Conservation (phyloP, 2,113 vertebrate genomes). For the Mugil cephalus region DNA sequence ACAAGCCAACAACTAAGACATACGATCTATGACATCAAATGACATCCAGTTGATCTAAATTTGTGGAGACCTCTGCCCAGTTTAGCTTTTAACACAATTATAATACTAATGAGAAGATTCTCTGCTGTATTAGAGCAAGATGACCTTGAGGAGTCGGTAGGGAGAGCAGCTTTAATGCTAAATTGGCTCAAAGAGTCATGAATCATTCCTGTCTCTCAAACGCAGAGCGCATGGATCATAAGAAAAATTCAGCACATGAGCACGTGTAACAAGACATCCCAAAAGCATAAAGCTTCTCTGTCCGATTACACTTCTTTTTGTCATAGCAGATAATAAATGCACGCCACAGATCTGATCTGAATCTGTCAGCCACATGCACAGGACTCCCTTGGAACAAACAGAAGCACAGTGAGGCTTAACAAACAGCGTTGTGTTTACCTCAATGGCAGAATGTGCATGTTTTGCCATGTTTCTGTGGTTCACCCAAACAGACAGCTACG, state of each 20-base stretch:
- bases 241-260: background rate
- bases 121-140: slow-evolving; percentile 3
- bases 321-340: slow-evolving; percentile 14
- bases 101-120: slow-evolving; percentile 32
- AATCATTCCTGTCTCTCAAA: slow-evolving; percentile 15
- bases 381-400: slow-evolving; percentile 32
- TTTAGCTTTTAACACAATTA: slow-evolving; percentile 8
- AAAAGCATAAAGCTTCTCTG: background rate
- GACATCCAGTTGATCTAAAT: slow-evolving; percentile 8
- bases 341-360: slow-evolving; percentile 20
- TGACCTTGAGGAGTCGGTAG: slow-evolving; percentile 55
- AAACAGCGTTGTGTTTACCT: slow-evolving; percentile 39
- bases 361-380: slow-evolving; percentile 14
- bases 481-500: slow-evolving; percentile 41
- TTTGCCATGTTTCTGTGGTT: slow-evolving; percentile 36
- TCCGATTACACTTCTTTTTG: background rate
- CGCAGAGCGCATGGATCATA: background rate
- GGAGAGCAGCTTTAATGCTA: slow-evolving; percentile 28
- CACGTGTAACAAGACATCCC: slow-evolving; percentile 1
- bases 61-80: background rate
- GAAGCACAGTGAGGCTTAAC: slow-evolving; percentile 36
- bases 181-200: slow-evolving; percentile 25
- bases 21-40: slow-evolving; percentile 1
- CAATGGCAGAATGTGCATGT: slow-evolving; percentile 27
- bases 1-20: slow-evolving; percentile 11